Percentiles rank a stretch among this genome's conserved stretches.
Conservation (phyloP, 2,797 vertebrate genomes). For the Sebastes trivittatus region DNA sequence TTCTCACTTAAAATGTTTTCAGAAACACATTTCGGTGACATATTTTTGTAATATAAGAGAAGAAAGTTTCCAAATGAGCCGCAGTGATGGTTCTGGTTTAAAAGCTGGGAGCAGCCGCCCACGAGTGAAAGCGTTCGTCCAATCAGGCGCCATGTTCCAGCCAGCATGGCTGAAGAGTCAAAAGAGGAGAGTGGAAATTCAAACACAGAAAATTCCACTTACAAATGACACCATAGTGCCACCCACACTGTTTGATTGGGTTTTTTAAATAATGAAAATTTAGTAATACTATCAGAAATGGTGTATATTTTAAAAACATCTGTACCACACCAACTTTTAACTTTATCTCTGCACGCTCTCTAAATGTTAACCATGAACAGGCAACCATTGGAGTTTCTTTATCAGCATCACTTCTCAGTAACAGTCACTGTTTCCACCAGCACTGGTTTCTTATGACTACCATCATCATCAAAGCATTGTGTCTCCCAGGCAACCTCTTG, state of each 20-base stretch:
- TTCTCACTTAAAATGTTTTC: no score
- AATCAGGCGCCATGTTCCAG: no score
- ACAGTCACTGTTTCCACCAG: constrained; percentile 19
- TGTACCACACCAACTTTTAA: background rate
- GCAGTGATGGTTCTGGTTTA: no score
- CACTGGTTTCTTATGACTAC: background rate
- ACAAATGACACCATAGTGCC: no score
- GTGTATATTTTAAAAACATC: background rate
- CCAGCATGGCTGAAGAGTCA: no score
- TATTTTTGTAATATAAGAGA: no score
- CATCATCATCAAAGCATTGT: background rate
- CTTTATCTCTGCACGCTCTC: background rate
- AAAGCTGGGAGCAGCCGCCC: no score
- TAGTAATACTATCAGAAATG: fast-evolving
- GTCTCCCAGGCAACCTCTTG: constrained; percentile 14
- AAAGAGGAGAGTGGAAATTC: background rate
- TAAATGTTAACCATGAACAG: background rate
- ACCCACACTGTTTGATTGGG: background rate
- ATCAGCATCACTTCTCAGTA: background rate
- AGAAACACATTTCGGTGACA: no score
- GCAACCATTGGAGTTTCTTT: constrained; percentile 15
- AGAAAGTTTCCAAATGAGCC: no score
- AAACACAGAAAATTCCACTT: background rate
- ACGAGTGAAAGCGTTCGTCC: no score
- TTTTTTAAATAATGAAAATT: background rate